Base-by-base conservation (phyloP, 2,888 invertebrate genomes). In the Malachius bipustulatus region DNA sequence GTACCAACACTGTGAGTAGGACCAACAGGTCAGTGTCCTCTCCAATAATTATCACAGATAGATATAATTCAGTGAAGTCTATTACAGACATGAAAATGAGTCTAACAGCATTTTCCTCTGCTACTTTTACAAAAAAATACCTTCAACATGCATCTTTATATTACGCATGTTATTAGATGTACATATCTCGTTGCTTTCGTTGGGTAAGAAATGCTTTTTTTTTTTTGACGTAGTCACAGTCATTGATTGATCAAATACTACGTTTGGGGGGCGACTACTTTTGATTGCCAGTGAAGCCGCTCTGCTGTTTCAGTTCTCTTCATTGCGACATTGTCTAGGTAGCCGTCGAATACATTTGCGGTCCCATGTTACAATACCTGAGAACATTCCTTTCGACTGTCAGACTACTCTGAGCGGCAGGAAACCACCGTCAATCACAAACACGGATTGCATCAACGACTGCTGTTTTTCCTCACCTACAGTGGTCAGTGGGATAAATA, bases 11-110 rank as follows among this genome's bases (percentile, higher is more conserved):
- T 19, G 24, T 19, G 24, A 19, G 24, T 19, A 19, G 6, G 6
- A 19, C 24, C 24, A 19, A 19, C 24, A 19, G 24, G 24, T 19
- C 24, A 19, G 24, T 19, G 24, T 19, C 24, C 24, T 19, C 24
- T 19, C 24, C 24, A 19, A n/a, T n/a, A 19, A 19, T 19, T 19
- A 19, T 6, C n/a, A n/a, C n/a, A n/a, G n/a, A n/a, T n/a, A n/a
- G n/a, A n/a, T n/a, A n/a, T n/a, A n/a, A n/a, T n/a, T n/a, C n/a
- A n/a, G n/a, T n/a, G n/a, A n/a, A n/a, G n/a, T n/a, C n/a, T n/a
- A n/a, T n/a, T n/a, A n/a, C n/a, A n/a, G n/a, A n/a, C n/a, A n/a
- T n/a, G n/a, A n/a, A n/a, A n/a, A n/a, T n/a, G n/a, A n/a, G n/a
- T n/a, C n/a, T n/a, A 19, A 19, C 24, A 19, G 24, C 24, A 19